Conservation (phyloP, 2,113 vertebrate genomes). For the Hemibagrus wyckioides region DNA sequence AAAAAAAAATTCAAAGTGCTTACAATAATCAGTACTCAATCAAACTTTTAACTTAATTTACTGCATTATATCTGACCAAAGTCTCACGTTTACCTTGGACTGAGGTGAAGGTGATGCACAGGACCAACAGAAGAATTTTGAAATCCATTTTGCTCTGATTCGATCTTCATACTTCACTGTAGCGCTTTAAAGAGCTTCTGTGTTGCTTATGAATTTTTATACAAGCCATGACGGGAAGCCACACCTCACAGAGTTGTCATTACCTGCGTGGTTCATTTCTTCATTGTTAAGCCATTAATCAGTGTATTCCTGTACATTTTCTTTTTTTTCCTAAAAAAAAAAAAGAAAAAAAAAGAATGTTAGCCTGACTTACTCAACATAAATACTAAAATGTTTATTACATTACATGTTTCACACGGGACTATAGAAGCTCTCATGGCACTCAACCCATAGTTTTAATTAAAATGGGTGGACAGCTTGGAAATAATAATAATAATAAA, state of each 20-base stretch:
- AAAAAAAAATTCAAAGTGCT: background rate
- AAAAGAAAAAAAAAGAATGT: too few relatives aligned
- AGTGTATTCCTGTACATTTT: background rate
- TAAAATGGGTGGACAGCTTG: background rate
- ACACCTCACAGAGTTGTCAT: conserved; percentile 21
- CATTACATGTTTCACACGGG: background rate
- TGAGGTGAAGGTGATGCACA: conserved; percentile 32
- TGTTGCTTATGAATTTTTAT: background rate
- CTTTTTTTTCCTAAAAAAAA: too few relatives aligned
- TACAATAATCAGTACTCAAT: background rate
- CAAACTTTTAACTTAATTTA: background rate
- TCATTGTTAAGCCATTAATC: background rate
- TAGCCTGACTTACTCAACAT: background rate
- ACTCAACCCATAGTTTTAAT: background rate
- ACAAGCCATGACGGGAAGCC: background rate
- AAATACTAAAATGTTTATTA: background rate
- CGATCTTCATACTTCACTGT: background rate
- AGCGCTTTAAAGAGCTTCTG: background rate
- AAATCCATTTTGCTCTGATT: conserved; percentile 31
- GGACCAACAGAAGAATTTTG: conserved; percentile 34
- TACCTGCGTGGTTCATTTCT: background rate
- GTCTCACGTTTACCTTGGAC: conserved; percentile 36
- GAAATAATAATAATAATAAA: background rate
- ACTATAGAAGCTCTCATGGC: background rate
- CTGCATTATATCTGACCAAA: background rate